A percentile compares a stretch with the other conserved stretches of the same genome.
phyloP scores from a whole-genome alignment of 2,113 vertebrate species.

The Ramphastos sulfuratus region DNA sequence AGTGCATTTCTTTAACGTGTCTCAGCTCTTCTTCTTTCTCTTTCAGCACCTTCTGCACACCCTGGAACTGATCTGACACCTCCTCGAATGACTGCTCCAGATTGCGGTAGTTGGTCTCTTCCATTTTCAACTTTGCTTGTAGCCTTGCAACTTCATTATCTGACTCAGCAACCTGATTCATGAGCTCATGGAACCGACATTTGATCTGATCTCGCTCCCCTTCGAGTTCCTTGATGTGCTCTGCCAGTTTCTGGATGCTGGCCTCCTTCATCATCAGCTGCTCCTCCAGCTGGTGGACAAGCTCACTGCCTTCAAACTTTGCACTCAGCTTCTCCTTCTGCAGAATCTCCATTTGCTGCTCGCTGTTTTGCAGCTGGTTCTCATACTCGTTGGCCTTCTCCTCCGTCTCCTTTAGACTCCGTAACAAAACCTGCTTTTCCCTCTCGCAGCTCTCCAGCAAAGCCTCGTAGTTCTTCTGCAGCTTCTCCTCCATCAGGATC shows the following conservation, averaged over 20 bases:
- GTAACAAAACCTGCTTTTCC: constrained; percentile 84
- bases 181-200: constrained; percentile 89
- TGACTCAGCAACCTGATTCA: constrained; percentile 83
- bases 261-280: constrained; percentile 81
- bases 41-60: constrained; percentile 80
- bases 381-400: constrained; percentile 80
- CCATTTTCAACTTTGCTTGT: constrained; percentile 78
- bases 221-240: constrained; percentile 83
- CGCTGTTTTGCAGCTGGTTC: constrained; percentile 81
- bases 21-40: constrained; percentile 91
- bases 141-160: constrained; percentile 86
- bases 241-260: constrained; percentile 81
- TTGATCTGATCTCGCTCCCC: constrained; percentile 85
- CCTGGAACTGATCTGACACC: constrained; percentile 85
- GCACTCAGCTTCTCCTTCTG: constrained; percentile 82
- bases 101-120: constrained; percentile 84
- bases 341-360: constrained; percentile 86
- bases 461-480: constrained; percentile 84
- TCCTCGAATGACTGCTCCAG: constrained; percentile 84
- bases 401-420: constrained; percentile 85
- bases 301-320: constrained; percentile 78
- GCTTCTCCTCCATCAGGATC: constrained; percentile 86
- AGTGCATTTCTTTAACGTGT: constrained; percentile 84
- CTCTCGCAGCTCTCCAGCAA: constrained; percentile 87
- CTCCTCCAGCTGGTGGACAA: constrained; percentile 85